A percentile compares a stretch with the other conserved stretches of the same genome.
Conservation (phyloP, 2,888 invertebrate species). For the Andrena praecox region DNA sequence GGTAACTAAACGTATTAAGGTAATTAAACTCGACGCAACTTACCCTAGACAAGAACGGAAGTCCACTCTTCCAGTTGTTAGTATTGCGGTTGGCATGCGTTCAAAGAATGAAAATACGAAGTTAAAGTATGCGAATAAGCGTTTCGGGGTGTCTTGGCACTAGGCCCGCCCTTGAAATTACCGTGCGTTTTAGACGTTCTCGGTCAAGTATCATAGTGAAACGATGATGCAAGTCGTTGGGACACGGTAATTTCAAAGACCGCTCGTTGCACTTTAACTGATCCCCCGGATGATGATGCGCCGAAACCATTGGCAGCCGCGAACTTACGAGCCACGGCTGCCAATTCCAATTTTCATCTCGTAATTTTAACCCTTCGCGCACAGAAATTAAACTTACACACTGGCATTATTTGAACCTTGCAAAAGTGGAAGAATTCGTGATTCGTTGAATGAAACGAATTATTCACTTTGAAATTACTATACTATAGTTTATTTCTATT, state of each 20-base stretch:
- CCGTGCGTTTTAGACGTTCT: not conserved
- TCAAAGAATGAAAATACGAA: constrained; percentile 78
- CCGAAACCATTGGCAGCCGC: not conserved
- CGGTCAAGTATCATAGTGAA: not conserved
- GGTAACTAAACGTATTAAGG: constrained; percentile 28
- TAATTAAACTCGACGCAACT: constrained; percentile 66
- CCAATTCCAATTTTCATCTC: not conserved
- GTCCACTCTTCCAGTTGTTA: constrained; percentile 83
- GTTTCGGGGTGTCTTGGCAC: constrained; percentile 18
- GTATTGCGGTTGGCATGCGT: constrained; percentile 81
- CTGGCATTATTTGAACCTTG: too few species aligned
- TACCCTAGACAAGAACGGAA: constrained; percentile 83
- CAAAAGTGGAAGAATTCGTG: too few species aligned
- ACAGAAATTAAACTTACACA: too few species aligned
- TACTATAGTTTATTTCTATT: too few species aligned
- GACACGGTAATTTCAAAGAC: constrained; percentile 52
- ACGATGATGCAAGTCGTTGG: not conserved
- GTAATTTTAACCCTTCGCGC: too few species aligned
- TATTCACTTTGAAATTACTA: too few species aligned
- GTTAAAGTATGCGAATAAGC: constrained; percentile 70
- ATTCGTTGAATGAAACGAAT: too few species aligned
- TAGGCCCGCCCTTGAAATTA: constrained; percentile 58
- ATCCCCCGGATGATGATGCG: not conserved
- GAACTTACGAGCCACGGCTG: not conserved
- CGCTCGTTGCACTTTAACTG: not conserved